Evolutionary conservation across 1,140 invertebrate genomes (phyloP).

Genomic region (Ditylenchus dipsaci): DNA sequence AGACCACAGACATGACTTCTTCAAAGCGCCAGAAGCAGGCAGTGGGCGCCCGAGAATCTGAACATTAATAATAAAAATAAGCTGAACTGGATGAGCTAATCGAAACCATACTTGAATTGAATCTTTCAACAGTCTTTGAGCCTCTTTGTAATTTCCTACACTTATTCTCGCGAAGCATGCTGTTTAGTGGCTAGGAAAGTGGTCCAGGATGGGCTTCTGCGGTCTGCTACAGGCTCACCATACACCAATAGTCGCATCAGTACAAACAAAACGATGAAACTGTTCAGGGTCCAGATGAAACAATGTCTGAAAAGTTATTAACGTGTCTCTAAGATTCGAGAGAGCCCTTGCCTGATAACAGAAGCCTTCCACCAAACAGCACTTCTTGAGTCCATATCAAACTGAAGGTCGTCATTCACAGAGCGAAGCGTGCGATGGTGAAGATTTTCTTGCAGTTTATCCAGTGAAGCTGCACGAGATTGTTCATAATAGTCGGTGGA

Average conservation of each 20-base stretch:
- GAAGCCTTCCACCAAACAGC: slow-evolving; percentile 9
- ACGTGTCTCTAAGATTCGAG: too few species aligned
- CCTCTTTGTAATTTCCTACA: slow-evolving; percentile 50
- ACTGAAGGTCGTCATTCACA: slow-evolving; percentile 17
- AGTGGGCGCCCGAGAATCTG: slow-evolving; percentile 48
- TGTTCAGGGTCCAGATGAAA: slow-evolving; percentile 37
- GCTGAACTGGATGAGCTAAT: not conserved
- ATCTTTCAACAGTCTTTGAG: slow-evolving; percentile 51
- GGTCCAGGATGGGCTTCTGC: slow-evolving; percentile 38
- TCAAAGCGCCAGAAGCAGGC: slow-evolving; percentile 42
- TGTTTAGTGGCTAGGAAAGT: slow-evolving; percentile 39
- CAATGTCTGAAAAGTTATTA: not conserved
- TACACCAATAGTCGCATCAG: slow-evolving; percentile 35
- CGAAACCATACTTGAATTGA: slow-evolving; percentile 33
- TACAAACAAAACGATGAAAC: slow-evolving; percentile 35
- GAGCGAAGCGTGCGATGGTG: slow-evolving; percentile 25
- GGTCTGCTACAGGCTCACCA: slow-evolving; percentile 43
- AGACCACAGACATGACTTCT: slow-evolving; percentile 45
- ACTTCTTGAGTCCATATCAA: slow-evolving; percentile 2
- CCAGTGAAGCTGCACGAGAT: not conserved
- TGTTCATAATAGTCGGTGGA: slow-evolving; percentile 6
- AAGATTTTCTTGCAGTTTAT: slow-evolving; percentile 11
- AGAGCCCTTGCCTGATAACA: not conserved
- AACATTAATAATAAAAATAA: not conserved
- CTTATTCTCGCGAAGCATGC: slow-evolving; percentile 36